phyloP scores from a whole-genome alignment of 1,140 invertebrate genomes.

The Gonatopus flavifemur region DNA sequence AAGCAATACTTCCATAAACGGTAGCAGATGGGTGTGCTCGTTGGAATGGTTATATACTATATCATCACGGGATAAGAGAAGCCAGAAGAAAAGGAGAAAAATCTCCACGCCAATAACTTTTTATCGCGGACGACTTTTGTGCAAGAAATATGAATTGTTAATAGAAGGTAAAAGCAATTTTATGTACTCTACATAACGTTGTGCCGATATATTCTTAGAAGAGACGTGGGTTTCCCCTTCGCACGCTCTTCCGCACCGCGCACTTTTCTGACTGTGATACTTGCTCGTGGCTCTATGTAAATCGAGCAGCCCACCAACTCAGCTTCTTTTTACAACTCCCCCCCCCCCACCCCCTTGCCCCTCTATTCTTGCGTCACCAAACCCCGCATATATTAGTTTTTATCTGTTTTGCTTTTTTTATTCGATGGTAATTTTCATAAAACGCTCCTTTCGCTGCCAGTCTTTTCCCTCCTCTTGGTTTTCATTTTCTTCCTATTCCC shows the following conservation, averaged over 20 bases:
- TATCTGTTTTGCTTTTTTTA: slow-evolving; percentile 53
- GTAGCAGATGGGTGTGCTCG: no score
- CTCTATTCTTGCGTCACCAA: slow-evolving; percentile 14
- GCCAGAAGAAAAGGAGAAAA: slow-evolving; percentile 17
- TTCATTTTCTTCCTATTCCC: slow-evolving; percentile 30
- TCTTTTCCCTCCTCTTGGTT: slow-evolving; percentile 27
- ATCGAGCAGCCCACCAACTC: slow-evolving; percentile 26
- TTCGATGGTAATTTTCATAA: slow-evolving; percentile 53
- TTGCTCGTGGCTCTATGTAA: slow-evolving; percentile 41
- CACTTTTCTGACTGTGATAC: neutral
- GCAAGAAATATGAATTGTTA: slow-evolving; percentile 58
- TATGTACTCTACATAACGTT: slow-evolving; percentile 55
- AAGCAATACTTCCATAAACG: no score
- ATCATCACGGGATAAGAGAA: neutral
- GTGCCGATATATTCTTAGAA: slow-evolving; percentile 49
- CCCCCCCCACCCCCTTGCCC: slow-evolving; percentile 13
- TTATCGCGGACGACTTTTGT: slow-evolving; percentile 47
- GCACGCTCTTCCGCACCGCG: slow-evolving; percentile 9
- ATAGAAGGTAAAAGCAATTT: slow-evolving; percentile 58
- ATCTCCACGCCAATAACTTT: slow-evolving; percentile 51
- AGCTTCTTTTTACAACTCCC: no score
- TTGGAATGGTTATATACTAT: no score
- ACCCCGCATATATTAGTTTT: slow-evolving; percentile 56
- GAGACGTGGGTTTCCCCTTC: slow-evolving; percentile 23
- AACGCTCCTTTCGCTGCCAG: slow-evolving; percentile 15